Evolutionary conservation across 2,888 invertebrate genomes (phyloP).

Genomic region (Tetragonula carbonaria): DNA sequence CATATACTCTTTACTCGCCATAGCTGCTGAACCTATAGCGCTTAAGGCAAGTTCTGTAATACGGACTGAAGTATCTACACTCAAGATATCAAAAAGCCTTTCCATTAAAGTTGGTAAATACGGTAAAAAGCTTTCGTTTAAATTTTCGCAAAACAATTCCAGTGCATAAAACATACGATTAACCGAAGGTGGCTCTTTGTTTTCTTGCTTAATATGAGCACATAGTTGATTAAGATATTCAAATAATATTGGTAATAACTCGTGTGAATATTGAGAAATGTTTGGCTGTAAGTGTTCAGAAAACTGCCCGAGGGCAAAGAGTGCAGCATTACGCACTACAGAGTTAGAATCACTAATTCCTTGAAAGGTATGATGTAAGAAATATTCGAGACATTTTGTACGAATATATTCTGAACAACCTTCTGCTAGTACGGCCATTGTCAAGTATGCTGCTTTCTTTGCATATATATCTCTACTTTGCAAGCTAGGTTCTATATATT

Average conservation of each 20-base stretch:
- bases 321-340: constrained; percentile 90
- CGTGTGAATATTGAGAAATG: constrained; percentile 89
- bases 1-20: constrained; percentile 89
- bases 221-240: constrained; percentile 88
- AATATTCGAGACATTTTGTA: constrained; percentile 88
- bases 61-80: constrained; percentile 86
- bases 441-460: constrained; percentile 90
- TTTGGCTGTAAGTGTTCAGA: constrained; percentile 92
- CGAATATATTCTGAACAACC: constrained; percentile 91
- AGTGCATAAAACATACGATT: constrained; percentile 92
- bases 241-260: constrained; percentile 90
- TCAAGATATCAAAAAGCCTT: constrained; percentile 87
- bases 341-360: constrained; percentile 88
- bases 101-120: constrained; percentile 91
- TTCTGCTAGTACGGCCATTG: constrained; percentile 91
- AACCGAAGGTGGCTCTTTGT: constrained; percentile 87
- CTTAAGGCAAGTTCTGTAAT: constrained; percentile 89
- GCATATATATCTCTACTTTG: constrained; percentile 86
- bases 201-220: constrained; percentile 85
- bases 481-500: constrained; percentile 88
- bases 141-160: constrained; percentile 92
- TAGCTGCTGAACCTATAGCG: constrained; percentile 88
- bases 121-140: constrained; percentile 89
- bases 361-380: constrained; percentile 89
- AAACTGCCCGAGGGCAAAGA: constrained; percentile 92